Conservation (phyloP, 2,888 invertebrate species). For the Minunthozetes semirufus region DNA sequence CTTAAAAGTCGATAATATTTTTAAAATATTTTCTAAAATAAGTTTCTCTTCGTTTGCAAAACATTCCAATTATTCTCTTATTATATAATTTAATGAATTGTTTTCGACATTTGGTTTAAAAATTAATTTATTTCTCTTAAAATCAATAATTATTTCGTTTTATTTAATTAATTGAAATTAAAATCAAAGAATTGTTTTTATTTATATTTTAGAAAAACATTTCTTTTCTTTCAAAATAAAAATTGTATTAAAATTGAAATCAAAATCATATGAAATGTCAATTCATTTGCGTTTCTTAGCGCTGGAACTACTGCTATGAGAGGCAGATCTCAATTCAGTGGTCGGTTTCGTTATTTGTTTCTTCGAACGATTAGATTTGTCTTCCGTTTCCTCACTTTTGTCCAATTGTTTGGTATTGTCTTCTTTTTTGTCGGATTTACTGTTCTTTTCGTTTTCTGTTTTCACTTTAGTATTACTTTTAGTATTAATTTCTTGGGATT, state of each 20-base stretch:
- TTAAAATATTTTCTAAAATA: not conserved
- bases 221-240: too few species aligned
- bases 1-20: not conserved
- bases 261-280: not conserved
- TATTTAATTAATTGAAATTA: not conserved
- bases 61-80: not conserved
- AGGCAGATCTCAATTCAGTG: not conserved
- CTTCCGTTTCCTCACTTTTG: conserved; percentile 16
- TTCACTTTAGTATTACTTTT: conserved; percentile 15
- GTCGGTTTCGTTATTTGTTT: not conserved
- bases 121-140: not conserved
- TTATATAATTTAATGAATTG: not conserved
- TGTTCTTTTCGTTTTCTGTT: conserved; percentile 15
- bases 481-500: conserved; percentile 14
- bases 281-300: conserved; percentile 18
- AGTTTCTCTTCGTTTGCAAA: not conserved
- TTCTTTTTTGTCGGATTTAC: conserved; percentile 19
- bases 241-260: not conserved
- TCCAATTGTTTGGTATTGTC: conserved; percentile 1
- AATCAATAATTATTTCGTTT: not conserved
- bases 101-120: not conserved
- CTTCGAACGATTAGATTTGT: conserved; percentile 8
- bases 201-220: not conserved
- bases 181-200: not conserved
- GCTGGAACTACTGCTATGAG: conserved; percentile 3